phyloP scores from a whole-genome alignment of 1,140 invertebrate genomes.

The Eupristina koningsbergeri region DNA sequence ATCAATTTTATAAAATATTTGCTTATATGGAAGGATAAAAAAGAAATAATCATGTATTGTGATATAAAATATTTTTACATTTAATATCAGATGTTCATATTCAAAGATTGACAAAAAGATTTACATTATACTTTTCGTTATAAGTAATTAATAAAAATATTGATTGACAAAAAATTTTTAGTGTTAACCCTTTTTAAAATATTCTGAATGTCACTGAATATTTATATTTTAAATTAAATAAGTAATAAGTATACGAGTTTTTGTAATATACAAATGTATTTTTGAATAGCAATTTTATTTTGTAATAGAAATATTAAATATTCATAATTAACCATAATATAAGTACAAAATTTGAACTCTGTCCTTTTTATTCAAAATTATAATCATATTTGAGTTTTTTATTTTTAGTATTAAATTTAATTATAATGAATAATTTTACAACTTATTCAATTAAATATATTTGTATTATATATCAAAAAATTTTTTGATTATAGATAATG shows the following conservation, averaged over 20 bases:
- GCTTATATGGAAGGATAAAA: conserved; percentile 25
- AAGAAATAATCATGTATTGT: conserved; percentile 24
- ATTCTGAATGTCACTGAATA: conserved; percentile 31
- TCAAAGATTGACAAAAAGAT: conserved; percentile 12
- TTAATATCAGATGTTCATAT: conserved; percentile 36
- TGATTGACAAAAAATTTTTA: conserved; percentile 19
- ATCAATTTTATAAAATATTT: conserved; percentile 30
- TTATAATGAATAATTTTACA: neutral
- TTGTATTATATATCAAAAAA: no score
- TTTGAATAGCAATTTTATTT: no score
- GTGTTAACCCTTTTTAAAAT: conserved; percentile 41
- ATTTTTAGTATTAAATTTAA: neutral
- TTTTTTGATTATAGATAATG: no score
- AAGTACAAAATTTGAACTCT: neutral
- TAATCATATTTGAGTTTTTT: neutral
- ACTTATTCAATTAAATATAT: no score
- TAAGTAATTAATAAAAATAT: conserved; percentile 11
- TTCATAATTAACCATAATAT: neutral
- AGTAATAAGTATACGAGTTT: no score
- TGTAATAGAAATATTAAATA: neutral
- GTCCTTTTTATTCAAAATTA: no score
- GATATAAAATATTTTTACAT: conserved; percentile 49
- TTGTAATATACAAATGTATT: no score
- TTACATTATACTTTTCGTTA: conserved; percentile 21
- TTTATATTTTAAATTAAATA: conserved; percentile 47